These are phyloP conservation scores for Ovibos moschatus DNA, from an alignment of 2,113 vertebrate species.

Conservation along the genomic window DNA sequence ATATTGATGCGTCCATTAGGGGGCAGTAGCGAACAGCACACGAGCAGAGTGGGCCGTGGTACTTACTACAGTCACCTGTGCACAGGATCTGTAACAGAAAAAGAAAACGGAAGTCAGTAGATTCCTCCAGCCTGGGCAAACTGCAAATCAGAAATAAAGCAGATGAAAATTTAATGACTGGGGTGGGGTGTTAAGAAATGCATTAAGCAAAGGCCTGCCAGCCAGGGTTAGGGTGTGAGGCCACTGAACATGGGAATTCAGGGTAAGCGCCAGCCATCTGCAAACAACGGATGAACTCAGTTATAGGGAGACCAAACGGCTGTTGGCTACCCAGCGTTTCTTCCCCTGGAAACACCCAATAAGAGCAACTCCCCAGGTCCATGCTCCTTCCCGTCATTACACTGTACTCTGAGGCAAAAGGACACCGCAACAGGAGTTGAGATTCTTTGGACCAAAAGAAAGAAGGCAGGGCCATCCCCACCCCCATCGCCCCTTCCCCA, in stretches of 20 bases:
- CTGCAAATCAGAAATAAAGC: slow-evolving; percentile 41
- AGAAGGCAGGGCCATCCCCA: too few relatives aligned
- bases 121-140: slow-evolving; percentile 28
- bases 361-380: not conserved
- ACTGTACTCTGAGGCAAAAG: not conserved
- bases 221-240: not conserved
- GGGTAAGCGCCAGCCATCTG: not conserved
- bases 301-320: fast-evolving
- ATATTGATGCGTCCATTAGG: not conserved
- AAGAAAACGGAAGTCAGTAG: slow-evolving; percentile 69
- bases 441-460: not conserved
- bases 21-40: not conserved
- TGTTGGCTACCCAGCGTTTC: not conserved
- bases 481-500: not conserved
- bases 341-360: not conserved
- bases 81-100: slow-evolving; percentile 77
- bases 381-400: not conserved
- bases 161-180: slow-evolving; percentile 11
- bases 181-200: not conserved
- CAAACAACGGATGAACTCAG: not conserved
- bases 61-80: slow-evolving; percentile 72
- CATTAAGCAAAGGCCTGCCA: not conserved
- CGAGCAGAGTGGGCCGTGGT: not conserved
- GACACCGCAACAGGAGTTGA: not conserved
- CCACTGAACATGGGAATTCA: not conserved